Conservation (phyloP, 2,888 invertebrate genomes). For the Mesorhabditis spiculigera region DNA sequence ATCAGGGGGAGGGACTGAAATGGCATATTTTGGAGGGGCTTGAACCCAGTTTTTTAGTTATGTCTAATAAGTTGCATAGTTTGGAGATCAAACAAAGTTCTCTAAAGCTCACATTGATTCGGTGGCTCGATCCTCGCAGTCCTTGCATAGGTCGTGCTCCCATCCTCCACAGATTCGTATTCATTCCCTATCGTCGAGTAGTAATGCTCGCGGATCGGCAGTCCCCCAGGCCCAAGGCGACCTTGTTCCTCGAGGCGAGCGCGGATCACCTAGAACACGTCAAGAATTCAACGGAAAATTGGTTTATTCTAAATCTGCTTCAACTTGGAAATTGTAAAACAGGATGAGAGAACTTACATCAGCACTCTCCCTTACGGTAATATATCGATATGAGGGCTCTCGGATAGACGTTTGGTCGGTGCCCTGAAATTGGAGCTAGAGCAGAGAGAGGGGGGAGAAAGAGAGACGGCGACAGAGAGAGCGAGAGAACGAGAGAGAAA, state of each 20-base stretch:
- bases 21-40: too few species aligned
- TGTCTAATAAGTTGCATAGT: too few species aligned
- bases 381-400: conserved; percentile 54
- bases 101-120: too few species aligned
- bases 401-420: conserved; percentile 22
- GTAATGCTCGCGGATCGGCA: conserved; percentile 47
- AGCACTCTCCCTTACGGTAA: conserved; percentile 47
- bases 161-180: conserved; percentile 42
- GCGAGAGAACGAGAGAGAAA: too few species aligned
- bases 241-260: conserved; percentile 46
- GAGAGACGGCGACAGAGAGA: too few species aligned
- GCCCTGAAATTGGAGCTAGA: background rate
- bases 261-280: conserved; percentile 47
- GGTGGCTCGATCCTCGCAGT: background rate
- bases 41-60: too few species aligned
- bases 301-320: too few species aligned
- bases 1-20: background rate
- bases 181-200: conserved; percentile 54
- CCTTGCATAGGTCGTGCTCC: conserved; percentile 1
- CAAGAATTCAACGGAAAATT: too few species aligned
- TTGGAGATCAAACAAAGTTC: too few species aligned
- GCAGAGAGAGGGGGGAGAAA: background rate
- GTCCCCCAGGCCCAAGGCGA: conserved; percentile 20
- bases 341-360: conserved; percentile 34
- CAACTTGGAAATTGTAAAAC: too few species aligned